Base-by-base conservation (phyloP, 2,113 vertebrate species). In the Crotophaga sulcirostris region DNA sequence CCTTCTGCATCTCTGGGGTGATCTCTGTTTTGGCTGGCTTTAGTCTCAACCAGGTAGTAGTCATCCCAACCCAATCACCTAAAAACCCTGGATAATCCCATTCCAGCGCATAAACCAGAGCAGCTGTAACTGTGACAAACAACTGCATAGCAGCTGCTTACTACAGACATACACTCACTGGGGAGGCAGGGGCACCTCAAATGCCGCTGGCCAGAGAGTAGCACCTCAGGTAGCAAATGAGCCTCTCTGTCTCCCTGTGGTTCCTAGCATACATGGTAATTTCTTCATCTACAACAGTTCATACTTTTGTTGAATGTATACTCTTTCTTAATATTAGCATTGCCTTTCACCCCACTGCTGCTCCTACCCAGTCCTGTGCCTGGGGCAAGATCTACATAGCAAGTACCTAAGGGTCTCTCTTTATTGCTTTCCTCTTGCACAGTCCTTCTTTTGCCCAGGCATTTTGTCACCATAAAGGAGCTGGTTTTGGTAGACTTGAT, bases 21-120 rank as follows among this genome's bases (percentile, higher is more conserved):
- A 79, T 60, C 52, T 84, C 82, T 81, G 56, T 75, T 80, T 83
- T 59, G 78, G 75, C 78, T 88, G 78, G 29, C 6, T 77, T 24
- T 9, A 67, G 59, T 62, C 82, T 91, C 87, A 93, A 67, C 20
- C 63, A 42, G 49, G 58, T 85, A 87, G 66, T 79, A 29, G 0
- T 87, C 74, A 80, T 83, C 54, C 66, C 75, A 91, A 74, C 45
- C 87, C 87, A 87, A 10, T 88, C 91, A 85, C 82, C 84, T 94
- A 77, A 89, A 80, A 74, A 19, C 67, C 55, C 16, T 0, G 0
- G 67, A 58, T 88, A 95, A 97, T 91, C 72, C 67, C 78, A 93
- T 94, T 85, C 58, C 40, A 59, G 67, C 67, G 75, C 52, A 49
- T 73, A 91, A 96, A 91, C 23, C 67, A 58, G 25, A 70, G 63